phyloP scores from a whole-genome alignment of 2,888 invertebrate species.

The Caenorhabditis imperialis region DNA sequence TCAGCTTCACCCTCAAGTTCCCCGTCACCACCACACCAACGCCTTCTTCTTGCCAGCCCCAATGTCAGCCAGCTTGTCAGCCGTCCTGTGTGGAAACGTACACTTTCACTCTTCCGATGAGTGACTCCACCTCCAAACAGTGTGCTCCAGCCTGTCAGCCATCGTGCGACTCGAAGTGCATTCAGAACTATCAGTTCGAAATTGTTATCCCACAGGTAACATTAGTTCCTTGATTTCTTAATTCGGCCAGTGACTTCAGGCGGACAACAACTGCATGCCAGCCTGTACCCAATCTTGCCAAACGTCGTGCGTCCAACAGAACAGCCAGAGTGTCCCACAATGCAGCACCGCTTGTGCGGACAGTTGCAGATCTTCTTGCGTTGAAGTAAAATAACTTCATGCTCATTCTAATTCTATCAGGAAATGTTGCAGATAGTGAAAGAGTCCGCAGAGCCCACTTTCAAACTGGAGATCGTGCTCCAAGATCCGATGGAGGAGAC shows the following conservation, averaged over 20 bases:
- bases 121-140: conserved; percentile 26
- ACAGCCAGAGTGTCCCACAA: conserved; percentile 42
- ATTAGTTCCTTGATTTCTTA: not conserved
- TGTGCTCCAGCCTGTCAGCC: conserved; percentile 64
- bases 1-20: conserved; percentile 47
- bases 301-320: conserved; percentile 55
- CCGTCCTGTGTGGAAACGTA: conserved; percentile 50
- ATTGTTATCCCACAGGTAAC: conserved; percentile 55
- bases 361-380: conserved; percentile 55
- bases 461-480: conserved; percentile 59
- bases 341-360: conserved; percentile 56
- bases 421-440: conserved; percentile 38
- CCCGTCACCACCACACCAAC: conserved; percentile 21
- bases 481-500: conserved; percentile 61
- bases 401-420: not conserved
- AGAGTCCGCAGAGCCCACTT: conserved; percentile 36
- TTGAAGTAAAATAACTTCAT: conserved; percentile 14
- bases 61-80: conserved; percentile 57
- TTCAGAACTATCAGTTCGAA: conserved; percentile 65
- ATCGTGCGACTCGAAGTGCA: conserved; percentile 55
- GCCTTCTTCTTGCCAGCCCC: conserved; percentile 51
- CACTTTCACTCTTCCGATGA: conserved; percentile 45
- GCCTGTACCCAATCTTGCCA: conserved; percentile 60
- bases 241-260: no score
- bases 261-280: conserved; percentile 61